A percentile compares a stretch with the other conserved stretches of the same genome.
phyloP scores from a whole-genome alignment of 2,888 invertebrate genomes.

The Sarcophaga variegata region DNA sequence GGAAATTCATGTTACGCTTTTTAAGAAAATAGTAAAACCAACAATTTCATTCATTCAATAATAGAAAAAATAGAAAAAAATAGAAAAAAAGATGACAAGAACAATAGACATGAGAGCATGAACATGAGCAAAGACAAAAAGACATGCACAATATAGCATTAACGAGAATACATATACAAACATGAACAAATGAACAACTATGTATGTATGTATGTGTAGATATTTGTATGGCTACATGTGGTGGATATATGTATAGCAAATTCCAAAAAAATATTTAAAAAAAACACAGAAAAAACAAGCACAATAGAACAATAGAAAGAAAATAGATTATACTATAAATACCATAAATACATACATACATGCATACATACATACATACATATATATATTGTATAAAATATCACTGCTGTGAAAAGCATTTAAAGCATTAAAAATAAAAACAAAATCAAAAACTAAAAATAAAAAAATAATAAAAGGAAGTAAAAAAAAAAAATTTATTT shows the following conservation, averaged over 20 bases:
- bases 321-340: conserved; percentile 19
- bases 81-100: neutral
- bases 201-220: neutral
- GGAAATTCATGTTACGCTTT: conserved; percentile 41
- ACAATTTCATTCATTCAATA: conserved; percentile 46
- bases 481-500: conserved; percentile 36
- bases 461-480: neutral
- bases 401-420: conserved; percentile 61
- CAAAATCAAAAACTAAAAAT: neutral
- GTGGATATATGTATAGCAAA: too few relatives aligned
- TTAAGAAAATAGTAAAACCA: neutral
- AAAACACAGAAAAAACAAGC: neutral
- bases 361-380: neutral
- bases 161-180: conserved; percentile 16
- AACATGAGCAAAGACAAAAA: conserved; percentile 20
- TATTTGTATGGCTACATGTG: too few relatives aligned
- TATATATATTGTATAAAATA: neutral
- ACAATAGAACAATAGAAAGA: conserved; percentile 13
- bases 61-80: neutral
- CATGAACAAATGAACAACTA: conserved; percentile 1
- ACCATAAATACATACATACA: neutral
- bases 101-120: conserved; percentile 32
- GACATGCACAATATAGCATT: conserved; percentile 13
- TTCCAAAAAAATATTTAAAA: too few relatives aligned
- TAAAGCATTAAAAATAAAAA: conserved; percentile 39